Evolutionary conservation across 92 coral and sea anemone species (phyloP).

Genomic region (Porites cylindrica): DNA sequence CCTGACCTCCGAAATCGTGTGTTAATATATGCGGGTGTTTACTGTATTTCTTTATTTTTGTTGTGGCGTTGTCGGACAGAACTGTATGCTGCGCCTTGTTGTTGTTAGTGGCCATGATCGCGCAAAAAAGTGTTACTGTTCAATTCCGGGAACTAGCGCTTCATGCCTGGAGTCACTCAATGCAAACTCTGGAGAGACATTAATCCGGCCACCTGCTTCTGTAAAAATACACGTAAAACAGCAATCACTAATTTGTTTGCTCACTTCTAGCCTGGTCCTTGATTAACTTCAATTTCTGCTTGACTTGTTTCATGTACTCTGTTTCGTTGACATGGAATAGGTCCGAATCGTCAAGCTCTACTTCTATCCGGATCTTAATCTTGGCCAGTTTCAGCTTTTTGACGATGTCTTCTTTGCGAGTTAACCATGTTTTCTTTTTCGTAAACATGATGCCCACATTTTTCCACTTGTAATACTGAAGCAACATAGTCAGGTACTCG

Average conservation of each 20-base stretch:
- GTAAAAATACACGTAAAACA: no score
- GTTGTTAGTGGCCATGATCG: no score
- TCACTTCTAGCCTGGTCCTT: constrained; percentile 32
- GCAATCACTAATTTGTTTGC: neutral
- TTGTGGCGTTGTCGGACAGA: no score
- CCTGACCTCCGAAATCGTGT: no score
- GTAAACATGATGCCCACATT: constrained; percentile 75
- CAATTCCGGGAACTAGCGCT: no score
- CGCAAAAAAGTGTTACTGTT: no score
- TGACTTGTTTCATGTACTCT: neutral
- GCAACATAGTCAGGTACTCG: constrained; percentile 60
- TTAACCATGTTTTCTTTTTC: constrained; percentile 57
- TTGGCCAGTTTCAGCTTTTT: neutral
- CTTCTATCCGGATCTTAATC: constrained; percentile 13
- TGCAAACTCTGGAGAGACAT: no score
- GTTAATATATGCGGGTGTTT: no score
- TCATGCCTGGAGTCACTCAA: no score
- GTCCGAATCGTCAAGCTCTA: neutral
- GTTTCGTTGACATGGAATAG: neutral
- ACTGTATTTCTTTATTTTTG: no score
- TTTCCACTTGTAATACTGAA: constrained; percentile 69
- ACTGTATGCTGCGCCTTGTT: no score
- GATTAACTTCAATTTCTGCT: neutral
- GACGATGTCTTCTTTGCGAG: constrained; percentile 6
- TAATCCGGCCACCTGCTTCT: no score